Base-by-base conservation (phyloP, 2,888 invertebrate genomes). In the Cistogaster globosa region DNA sequence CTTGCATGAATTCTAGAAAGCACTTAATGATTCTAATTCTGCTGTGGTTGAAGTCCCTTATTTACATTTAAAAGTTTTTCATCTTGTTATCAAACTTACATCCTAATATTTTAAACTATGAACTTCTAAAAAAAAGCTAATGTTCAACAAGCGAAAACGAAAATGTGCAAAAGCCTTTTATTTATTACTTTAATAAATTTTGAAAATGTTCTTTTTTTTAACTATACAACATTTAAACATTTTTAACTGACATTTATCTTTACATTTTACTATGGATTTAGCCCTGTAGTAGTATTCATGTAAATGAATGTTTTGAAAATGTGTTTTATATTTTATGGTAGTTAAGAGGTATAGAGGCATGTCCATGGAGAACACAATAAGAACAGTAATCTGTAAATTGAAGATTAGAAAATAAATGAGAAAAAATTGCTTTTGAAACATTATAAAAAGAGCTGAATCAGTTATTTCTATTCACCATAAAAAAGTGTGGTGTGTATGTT, bases 101-200 rank as follows among this genome's bases (percentile, higher is more conserved):
- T n/a, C n/a, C 5, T 48, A 14, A n/a, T n/a, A 7, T 12, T 12
- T 48, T 53, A n/a, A 53, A 20, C 5, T 53, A 48, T 6, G n/a
- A 12, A 53, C 20, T 53, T 53, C 9, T 53, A 16, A 1, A 18
- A 51, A 48, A 42, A n/a, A 58, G 38, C 32, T 26, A 55, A 69
- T 38, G 42, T 58, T 57, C 3, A 72, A 53, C 8, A 51, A 72
- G 32, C 26, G n/a, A n/a, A n/a, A n/a, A n/a, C 9, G 36, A 48
- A 42, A 58, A 45, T 38, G 12, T n/a, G 0, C 11, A 62, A 51
- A 38, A 76, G 22, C 18, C 42, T 9, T 58, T 79, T 51, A 79
- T 79, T 72, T 79, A 67, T 79, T n/a, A 60, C 55, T 72, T 72
- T 67, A 63, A 79, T 79, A 79, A 79, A 72, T 79, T 72, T 72